Conservation (phyloP, 2,113 vertebrate genomes). For the Pterophyllum scalare region DNA sequence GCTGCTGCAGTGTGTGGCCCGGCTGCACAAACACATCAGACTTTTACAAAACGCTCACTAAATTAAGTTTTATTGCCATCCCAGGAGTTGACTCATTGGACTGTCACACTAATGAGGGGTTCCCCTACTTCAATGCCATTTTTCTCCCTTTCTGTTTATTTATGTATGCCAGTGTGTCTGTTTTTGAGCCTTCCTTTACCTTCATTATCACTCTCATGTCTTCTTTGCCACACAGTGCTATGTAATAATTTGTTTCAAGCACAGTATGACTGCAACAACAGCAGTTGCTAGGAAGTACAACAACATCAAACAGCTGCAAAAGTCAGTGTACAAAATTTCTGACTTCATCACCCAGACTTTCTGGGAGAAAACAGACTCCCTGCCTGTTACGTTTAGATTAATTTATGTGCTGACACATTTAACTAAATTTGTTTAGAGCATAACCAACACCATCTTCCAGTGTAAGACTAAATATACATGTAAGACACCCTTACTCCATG, state of each 20-base stretch:
- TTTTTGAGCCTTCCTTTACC: constrained; percentile 6
- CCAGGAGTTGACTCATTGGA: constrained; percentile 63
- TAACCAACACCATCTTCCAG: too few relatives aligned
- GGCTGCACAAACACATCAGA: constrained; percentile 54
- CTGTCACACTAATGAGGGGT: constrained; percentile 68
- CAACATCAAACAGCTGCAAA: not conserved
- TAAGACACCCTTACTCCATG: too few relatives aligned
- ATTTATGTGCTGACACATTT: not conserved
- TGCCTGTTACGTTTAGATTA: not conserved
- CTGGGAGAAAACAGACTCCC: not conserved
- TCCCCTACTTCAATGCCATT: constrained; percentile 44
- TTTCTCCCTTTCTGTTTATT: constrained; percentile 23
- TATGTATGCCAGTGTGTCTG: not conserved
- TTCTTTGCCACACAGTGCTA: not conserved
- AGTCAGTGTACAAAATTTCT: not conserved
- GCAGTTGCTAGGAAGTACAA: not conserved
- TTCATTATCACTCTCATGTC: not conserved
- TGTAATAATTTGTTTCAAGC: not conserved
- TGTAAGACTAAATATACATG: too few relatives aligned
- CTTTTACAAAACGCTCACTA: constrained; percentile 47
- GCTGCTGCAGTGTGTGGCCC: constrained; percentile 65
- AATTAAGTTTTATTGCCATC: constrained; percentile 64
- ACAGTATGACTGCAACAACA: not conserved
- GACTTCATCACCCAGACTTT: not conserved
- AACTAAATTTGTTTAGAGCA: not conserved